Base-by-base conservation (phyloP, 2,888 invertebrate genomes). In the Ptilodon capucinus region DNA sequence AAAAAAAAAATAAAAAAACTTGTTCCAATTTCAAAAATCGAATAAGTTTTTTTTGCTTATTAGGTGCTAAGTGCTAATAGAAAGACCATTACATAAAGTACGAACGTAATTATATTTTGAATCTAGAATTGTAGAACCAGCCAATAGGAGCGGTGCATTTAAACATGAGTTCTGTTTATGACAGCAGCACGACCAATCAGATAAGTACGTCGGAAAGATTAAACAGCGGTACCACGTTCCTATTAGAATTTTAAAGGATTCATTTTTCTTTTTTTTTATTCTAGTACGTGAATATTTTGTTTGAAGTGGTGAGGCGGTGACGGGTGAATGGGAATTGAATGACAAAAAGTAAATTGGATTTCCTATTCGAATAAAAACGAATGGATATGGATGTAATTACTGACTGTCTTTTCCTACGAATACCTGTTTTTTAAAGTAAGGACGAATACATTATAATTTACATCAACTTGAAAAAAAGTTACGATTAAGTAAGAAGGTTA, bases 111-210 rank as follows among this genome's bases (percentile, higher is more conserved):
- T 65, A 74, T 74, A 7, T 76, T 81, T 74, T 69, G 74, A 82
- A 79, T 71, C 64, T 59, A 63, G 64, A 64, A 57, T 60, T 71
- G 64, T 59, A 63, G 64, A 64, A 57, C 61, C 60, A 65, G 60
- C 86, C 84, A 86, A 86, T 85, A 77, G 73, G 74, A 72, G 74
- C 72, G 74, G 71, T 82, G 84, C 81, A 84, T 86, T 84, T 82
- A 83, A 81, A 85, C 82, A 73, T 73, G 76, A 75, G 73, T 75
- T 79, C 84, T 90, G 90, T 72, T 76, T 74, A 68, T 89, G 90
- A 90, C 90, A 89, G 86, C 79, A 69, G 74, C 70, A 76, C 74
- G 72, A 74, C 89, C 86, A 89, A 90, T 88, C 86, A 86, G 87
- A 88, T 88, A 75, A 74, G 74, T 73, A 71, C 64, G 57, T 17